Conservation (phyloP, 1,140 invertebrate species). For the Chionoecetes opilio region DNA sequence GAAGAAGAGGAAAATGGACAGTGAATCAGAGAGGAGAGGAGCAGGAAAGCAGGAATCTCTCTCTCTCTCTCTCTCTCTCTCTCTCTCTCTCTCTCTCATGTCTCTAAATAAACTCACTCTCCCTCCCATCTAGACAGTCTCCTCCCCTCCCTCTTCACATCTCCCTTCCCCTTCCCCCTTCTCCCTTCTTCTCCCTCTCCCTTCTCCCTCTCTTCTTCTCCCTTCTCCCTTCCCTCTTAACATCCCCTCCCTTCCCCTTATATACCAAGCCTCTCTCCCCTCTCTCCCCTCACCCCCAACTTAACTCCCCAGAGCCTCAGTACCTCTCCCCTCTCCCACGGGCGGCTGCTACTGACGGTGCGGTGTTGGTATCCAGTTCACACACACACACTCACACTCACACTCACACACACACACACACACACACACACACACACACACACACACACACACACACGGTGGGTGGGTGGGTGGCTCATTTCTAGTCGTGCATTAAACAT, state of each 20-base stretch:
- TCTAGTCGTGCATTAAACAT: not conserved
- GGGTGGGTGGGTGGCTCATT: too few species aligned
- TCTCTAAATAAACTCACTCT: not conserved
- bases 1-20: not conserved
- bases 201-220: not conserved
- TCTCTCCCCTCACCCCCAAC: not conserved
- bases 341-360: too few species aligned
- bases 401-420: not conserved
- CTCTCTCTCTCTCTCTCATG: slow-evolving; percentile 5
- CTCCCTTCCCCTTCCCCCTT: not conserved
- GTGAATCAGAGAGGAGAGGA: not conserved
- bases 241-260: not conserved
- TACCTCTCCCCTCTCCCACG: not conserved
- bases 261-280: not conserved
- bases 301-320: too few species aligned
- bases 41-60: not conserved
- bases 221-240: not conserved
- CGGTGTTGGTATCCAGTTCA: too few species aligned
- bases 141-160: not conserved
- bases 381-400: not conserved
- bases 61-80: slow-evolving; percentile 18
- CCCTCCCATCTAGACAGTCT: not conserved
- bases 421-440: too few species aligned
- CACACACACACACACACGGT: too few species aligned
- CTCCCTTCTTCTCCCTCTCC: not conserved